Percentiles rank a stretch among this genome's conserved stretches.
Conservation (phyloP, 1,140 invertebrate genomes). For the Neodiprion virginianus region DNA sequence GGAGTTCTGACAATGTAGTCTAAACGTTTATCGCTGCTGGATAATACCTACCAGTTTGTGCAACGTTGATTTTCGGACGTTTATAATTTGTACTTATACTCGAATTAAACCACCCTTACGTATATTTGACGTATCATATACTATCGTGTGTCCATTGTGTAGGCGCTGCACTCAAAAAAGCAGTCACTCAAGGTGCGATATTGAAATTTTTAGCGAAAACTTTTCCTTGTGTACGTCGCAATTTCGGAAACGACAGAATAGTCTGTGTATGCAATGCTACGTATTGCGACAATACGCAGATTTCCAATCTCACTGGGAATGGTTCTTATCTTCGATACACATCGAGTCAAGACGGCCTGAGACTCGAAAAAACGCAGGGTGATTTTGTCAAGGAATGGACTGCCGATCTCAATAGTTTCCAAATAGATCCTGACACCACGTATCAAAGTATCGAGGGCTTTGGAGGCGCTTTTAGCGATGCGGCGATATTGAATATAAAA, state of each 20-base stretch:
- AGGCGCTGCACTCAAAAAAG: too few relatives aligned
- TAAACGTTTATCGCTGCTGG: too few relatives aligned
- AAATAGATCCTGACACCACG: neutral
- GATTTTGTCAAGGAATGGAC: slow-evolving; percentile 32
- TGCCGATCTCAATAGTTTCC: neutral
- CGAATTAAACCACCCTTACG: too few relatives aligned
- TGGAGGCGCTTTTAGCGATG: slow-evolving; percentile 88
- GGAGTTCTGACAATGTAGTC: too few relatives aligned
- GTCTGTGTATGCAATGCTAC: slow-evolving; percentile 88
- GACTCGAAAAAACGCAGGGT: slow-evolving; percentile 54
- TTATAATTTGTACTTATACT: too few relatives aligned
- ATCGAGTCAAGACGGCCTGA: slow-evolving; percentile 63
- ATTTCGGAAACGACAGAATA: slow-evolving; percentile 59
- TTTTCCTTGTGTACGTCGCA: slow-evolving; percentile 27
- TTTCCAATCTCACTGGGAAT: slow-evolving; percentile 44
- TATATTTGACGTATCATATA: too few relatives aligned
- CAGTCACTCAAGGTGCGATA: too few relatives aligned
- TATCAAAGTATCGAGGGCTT: slow-evolving; percentile 78
- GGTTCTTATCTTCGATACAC: slow-evolving; percentile 66
- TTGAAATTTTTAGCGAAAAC: neutral
- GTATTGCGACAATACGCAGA: slow-evolving; percentile 78
- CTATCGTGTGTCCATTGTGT: too few relatives aligned
- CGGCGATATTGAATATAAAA: slow-evolving; percentile 78
- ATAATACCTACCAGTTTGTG: too few relatives aligned
- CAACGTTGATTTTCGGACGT: too few relatives aligned